phyloP scores from a whole-genome alignment of 2,113 vertebrate species.

The Scomber scombrus region DNA sequence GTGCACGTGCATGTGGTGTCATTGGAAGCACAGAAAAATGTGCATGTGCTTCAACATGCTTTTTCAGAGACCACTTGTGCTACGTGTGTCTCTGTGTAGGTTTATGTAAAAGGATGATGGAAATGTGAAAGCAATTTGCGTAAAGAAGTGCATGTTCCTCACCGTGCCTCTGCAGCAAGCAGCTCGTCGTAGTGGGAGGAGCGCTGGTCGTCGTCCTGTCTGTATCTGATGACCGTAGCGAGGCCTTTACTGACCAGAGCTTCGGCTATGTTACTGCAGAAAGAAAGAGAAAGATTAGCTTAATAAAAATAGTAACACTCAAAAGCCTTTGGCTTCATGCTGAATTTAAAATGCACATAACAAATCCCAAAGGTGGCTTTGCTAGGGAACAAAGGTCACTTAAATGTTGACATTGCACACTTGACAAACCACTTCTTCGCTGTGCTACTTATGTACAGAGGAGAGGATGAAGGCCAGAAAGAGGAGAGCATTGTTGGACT shows the following conservation, averaged over 20 bases:
- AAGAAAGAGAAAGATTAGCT: slow-evolving; percentile 32
- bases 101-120: slow-evolving; percentile 4
- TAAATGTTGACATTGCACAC: slow-evolving; percentile 58
- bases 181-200: slow-evolving; percentile 98
- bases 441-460: slow-evolving; percentile 11
- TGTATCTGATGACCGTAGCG: slow-evolving; percentile 94
- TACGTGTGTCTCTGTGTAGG: not conserved
- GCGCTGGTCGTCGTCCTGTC: slow-evolving; percentile 96
- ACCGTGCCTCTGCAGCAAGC: slow-evolving; percentile 95
- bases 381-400: slow-evolving; percentile 51
- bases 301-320: slow-evolving; percentile 11
- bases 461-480: slow-evolving; percentile 33
- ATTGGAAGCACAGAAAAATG: not conserved
- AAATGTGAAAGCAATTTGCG: slow-evolving; percentile 6
- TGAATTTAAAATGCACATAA: slow-evolving; percentile 21
- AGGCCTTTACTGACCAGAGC: slow-evolving; percentile 97
- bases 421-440: slow-evolving; percentile 35
- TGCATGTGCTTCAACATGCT: not conserved
- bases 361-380: slow-evolving; percentile 39
- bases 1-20: not conserved
- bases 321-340: not conserved
- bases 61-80: not conserved
- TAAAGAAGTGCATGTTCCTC: slow-evolving; percentile 61
- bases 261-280: slow-evolving; percentile 94
- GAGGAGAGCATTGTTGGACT: slow-evolving; percentile 22